phyloP scores from a whole-genome alignment of 2,113 vertebrate genomes.

The Pagrus major region DNA sequence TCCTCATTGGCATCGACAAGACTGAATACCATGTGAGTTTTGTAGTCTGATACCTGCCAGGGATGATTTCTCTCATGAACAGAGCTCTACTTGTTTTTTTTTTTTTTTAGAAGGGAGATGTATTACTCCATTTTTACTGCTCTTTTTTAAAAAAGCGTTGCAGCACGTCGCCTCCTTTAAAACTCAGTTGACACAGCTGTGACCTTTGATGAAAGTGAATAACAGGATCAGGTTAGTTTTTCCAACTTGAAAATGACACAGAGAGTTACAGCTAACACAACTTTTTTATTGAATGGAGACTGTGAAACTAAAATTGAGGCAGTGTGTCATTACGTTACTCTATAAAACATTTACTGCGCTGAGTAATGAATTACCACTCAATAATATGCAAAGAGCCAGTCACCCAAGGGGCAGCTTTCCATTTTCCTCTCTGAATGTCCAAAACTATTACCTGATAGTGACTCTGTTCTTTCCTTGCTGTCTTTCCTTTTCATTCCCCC shows the following conservation, averaged over 20 bases:
- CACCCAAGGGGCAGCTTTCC: constrained; percentile 48
- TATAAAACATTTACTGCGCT: constrained; percentile 53
- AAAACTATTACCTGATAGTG: constrained; percentile 28
- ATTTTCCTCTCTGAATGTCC: constrained; percentile 28
- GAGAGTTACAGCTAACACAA: background rate
- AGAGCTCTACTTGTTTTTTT: no score
- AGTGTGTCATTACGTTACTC: constrained; percentile 42
- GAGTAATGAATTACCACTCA: constrained; percentile 59
- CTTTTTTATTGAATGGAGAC: constrained; percentile 17
- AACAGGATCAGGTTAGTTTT: constrained; percentile 9
- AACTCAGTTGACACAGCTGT: background rate
- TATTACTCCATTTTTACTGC: constrained; percentile 1
- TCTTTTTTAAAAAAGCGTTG: background rate
- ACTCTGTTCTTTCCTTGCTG: constrained; percentile 40
- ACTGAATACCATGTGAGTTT: constrained; percentile 92
- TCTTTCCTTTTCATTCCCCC: constrained; percentile 23
- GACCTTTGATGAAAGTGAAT: constrained; percentile 7
- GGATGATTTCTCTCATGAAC: background rate
- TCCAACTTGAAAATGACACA: constrained; percentile 19
- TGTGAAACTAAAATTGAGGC: constrained; percentile 45
- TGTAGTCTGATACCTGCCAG: background rate
- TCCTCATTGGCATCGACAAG: constrained; percentile 96
- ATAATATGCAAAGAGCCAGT: constrained; percentile 43
- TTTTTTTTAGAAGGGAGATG: background rate
- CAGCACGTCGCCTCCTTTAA: background rate